Evolutionary conservation across 1,140 invertebrate genomes (phyloP).

Genomic region (Telenomus remus): DNA sequence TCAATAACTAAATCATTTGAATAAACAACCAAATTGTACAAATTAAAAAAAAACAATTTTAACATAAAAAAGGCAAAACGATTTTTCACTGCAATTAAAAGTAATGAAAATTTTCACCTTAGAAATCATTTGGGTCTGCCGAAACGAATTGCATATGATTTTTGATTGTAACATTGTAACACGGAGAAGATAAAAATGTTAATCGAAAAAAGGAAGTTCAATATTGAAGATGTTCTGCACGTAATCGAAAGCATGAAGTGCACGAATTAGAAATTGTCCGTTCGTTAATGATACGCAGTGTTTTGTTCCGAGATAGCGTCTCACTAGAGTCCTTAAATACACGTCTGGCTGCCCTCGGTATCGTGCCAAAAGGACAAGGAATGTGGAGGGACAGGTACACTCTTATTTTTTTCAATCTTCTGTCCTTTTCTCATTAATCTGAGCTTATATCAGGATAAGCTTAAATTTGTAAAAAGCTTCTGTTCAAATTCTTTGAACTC

Average conservation of each 20-base stretch:
- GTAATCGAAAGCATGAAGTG: constrained; percentile 63
- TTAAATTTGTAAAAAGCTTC: neutral
- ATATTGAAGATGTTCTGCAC: constrained; percentile 53
- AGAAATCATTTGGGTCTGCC: constrained; percentile 32
- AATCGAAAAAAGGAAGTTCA: constrained; percentile 20
- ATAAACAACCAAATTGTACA: too few relatives aligned
- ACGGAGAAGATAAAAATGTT: constrained; percentile 15
- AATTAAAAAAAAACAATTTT: too few relatives aligned
- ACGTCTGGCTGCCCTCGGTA: constrained; percentile 75
- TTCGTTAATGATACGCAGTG: constrained; percentile 71
- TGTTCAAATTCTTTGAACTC: too few relatives aligned
- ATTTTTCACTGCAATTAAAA: constrained; percentile 16
- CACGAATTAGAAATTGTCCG: constrained; percentile 62
- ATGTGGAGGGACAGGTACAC: constrained; percentile 79
- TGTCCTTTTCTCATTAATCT: constrained; percentile 11
- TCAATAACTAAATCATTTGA: too few relatives aligned
- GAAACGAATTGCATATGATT: constrained; percentile 48
- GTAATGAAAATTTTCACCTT: constrained; percentile 31
- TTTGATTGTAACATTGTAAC: constrained; percentile 54
- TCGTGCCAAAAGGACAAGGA: constrained; percentile 75
- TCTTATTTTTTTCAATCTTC: constrained; percentile 61
- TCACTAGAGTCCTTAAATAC: constrained; percentile 74
- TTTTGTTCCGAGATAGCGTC: constrained; percentile 75
- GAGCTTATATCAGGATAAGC: neutral
- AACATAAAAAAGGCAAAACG: too few relatives aligned